phyloP scores from a whole-genome alignment of 2,113 vertebrate species.

The Atrichornis clamosus region DNA sequence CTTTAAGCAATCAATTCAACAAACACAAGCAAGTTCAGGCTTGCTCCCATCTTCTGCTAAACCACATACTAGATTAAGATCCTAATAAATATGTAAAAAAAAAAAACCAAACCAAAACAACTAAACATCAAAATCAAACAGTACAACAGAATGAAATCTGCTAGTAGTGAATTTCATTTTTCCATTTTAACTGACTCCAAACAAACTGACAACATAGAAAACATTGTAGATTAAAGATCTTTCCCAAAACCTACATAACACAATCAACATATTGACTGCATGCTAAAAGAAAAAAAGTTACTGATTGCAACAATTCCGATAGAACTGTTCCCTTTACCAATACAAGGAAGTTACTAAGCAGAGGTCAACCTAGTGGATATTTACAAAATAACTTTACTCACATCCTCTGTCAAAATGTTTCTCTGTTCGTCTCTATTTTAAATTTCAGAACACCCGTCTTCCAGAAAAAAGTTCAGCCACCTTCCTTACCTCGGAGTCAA shows the following conservation, averaged over 20 bases:
- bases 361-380: neutral
- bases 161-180: neutral
- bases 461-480: neutral
- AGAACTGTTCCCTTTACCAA: neutral
- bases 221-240: neutral
- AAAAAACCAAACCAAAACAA: neutral
- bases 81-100: neutral
- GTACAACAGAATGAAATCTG: neutral
- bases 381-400: neutral
- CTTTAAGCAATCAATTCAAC: neutral
- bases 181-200: neutral
- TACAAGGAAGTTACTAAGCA: neutral
- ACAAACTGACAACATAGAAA: neutral
- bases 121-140: neutral
- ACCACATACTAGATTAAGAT: neutral
- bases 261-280: neutral
- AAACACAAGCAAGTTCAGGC: neutral
- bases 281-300: neutral
- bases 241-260: neutral
- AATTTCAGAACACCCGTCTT: neutral
- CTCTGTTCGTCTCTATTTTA: neutral
- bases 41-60: neutral
- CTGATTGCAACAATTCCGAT: rapidly evolving
- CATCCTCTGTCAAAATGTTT: neutral
- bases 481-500: neutral